phyloP scores from a whole-genome alignment of 2,797 vertebrate species.

The Lateolabrax maculatus region DNA sequence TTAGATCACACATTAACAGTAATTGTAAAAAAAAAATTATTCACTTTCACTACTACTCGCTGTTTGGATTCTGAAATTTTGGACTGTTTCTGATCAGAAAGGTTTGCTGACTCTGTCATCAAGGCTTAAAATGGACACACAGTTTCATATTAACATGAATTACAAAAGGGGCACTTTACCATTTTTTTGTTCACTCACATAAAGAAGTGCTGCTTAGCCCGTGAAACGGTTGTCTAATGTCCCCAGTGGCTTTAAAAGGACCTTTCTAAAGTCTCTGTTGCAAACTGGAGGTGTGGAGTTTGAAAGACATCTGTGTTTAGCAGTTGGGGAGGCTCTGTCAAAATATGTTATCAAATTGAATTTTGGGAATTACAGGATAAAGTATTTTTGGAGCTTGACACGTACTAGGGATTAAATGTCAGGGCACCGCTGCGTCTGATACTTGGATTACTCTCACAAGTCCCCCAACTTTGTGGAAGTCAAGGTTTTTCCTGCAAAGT shows the following conservation, averaged over 20 bases:
- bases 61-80: background rate
- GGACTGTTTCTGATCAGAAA: background rate
- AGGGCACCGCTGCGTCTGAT: background rate
- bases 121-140: background rate
- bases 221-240: background rate
- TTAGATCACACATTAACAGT: background rate
- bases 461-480: background rate
- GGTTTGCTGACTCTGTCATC: background rate
- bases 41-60: no score
- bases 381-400: background rate
- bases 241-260: background rate
- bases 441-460: background rate
- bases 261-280: background rate
- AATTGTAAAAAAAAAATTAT: background rate
- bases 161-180: background rate
- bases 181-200: background rate
- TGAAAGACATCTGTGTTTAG: background rate
- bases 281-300: background rate
- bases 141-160: background rate
- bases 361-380: background rate
- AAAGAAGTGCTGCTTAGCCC: background rate
- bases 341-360: background rate
- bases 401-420: constrained; percentile 5
- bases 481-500: no score
- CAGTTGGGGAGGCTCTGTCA: background rate